These are phyloP conservation scores for Pteropus rufus DNA, from an alignment of 2,797 vertebrate genomes.

Conservation along the genomic window DNA sequence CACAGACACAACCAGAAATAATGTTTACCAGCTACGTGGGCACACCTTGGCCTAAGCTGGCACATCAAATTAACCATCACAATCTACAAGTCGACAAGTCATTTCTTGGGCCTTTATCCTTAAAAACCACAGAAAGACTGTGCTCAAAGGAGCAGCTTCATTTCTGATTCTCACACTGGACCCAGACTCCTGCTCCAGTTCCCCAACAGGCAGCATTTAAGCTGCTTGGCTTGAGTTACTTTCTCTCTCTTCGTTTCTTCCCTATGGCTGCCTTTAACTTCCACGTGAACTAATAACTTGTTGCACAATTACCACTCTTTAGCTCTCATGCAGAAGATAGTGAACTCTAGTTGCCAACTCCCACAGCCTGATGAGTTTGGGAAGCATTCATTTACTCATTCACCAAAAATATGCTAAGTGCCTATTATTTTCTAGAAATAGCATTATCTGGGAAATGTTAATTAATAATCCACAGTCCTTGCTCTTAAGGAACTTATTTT, in stretches of 20 bases:
- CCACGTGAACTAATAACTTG: neutral
- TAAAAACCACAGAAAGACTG: neutral
- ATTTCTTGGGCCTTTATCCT: neutral
- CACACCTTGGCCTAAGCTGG: neutral
- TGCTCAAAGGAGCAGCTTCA: neutral
- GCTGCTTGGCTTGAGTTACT: neutral
- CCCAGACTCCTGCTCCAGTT: neutral
- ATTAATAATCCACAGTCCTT: neutral
- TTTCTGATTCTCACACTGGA: neutral
- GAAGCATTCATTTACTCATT: neutral
- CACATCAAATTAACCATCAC: neutral
- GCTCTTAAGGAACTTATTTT: neutral
- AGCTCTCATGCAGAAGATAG: neutral
- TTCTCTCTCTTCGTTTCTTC: neutral
- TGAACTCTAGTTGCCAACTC: neutral
- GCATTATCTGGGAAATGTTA: neutral
- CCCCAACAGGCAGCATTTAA: neutral
- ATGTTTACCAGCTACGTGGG: neutral
- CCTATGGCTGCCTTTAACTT: neutral
- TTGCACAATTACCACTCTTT: neutral
- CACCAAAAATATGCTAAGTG: neutral
- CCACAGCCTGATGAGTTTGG: neutral
- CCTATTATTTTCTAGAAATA: neutral
- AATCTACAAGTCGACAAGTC: neutral
- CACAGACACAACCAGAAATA: neutral